Evolutionary conservation across 1,140 invertebrate species (phyloP).

Genomic region (Anadara kagoshimensis): DNA sequence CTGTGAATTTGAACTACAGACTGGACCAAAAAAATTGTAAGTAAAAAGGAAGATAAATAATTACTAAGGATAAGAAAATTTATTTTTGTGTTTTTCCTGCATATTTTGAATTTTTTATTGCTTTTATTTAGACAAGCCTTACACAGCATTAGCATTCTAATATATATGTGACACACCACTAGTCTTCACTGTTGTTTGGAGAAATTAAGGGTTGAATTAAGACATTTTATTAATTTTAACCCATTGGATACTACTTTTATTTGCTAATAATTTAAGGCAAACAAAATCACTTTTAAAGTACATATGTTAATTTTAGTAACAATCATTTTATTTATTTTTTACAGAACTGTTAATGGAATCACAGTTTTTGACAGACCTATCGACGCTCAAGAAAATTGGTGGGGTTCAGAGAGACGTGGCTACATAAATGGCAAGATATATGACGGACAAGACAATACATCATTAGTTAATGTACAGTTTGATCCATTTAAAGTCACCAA

Average conservation of each 20-base stretch:
- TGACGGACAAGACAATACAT: slow-evolving; percentile 88
- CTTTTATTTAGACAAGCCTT: too few relatives aligned
- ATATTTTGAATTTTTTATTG: too few relatives aligned
- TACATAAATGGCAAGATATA: slow-evolving; percentile 93
- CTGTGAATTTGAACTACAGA: slow-evolving; percentile 97
- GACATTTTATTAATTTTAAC: too few relatives aligned
- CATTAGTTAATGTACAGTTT: slow-evolving; percentile 90
- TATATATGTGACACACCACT: too few relatives aligned
- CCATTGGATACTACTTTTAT: too few relatives aligned
- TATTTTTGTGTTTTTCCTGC: too few relatives aligned
- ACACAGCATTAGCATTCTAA: too few relatives aligned
- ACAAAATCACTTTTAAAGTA: too few relatives aligned
- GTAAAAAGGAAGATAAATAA: slow-evolving; percentile 13
- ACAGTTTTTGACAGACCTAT: slow-evolving; percentile 73
- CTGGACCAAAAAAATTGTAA: slow-evolving; percentile 80
- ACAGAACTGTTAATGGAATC: slow-evolving; percentile 34
- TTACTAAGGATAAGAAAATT: too few relatives aligned
- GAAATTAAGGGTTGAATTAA: too few relatives aligned
- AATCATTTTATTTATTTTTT: background rate
- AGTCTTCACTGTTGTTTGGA: too few relatives aligned
- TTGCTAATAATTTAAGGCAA: too few relatives aligned
- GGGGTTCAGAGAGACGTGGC: slow-evolving; percentile 93
- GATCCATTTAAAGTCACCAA: slow-evolving; percentile 92
- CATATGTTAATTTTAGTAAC: background rate
- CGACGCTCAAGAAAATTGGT: slow-evolving; percentile 96